phyloP scores from a whole-genome alignment of 1,140 invertebrate species.

The Hetaerina americana region DNA sequence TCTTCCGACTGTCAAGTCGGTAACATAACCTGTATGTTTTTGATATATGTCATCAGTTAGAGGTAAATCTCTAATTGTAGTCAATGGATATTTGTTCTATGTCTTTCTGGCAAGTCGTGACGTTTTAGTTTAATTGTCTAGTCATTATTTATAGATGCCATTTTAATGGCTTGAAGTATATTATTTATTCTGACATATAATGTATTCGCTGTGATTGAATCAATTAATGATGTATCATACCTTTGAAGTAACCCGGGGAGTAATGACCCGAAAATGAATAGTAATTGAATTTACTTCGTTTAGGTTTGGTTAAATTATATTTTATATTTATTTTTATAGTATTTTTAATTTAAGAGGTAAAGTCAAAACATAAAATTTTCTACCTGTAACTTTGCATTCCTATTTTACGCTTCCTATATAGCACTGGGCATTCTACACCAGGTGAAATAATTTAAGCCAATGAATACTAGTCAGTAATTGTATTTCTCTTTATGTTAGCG shows the following conservation, averaged over 20 bases:
- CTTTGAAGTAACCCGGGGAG: too few relatives aligned
- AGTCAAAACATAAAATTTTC: too few relatives aligned
- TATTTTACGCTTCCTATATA: too few relatives aligned
- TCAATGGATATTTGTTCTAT: not conserved
- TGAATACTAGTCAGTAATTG: not conserved
- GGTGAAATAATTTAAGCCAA: not conserved
- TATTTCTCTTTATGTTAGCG: not conserved
- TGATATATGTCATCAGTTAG: not conserved
- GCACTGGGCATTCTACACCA: not conserved
- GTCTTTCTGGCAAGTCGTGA: not conserved
- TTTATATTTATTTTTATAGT: too few relatives aligned
- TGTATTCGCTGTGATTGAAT: not conserved
- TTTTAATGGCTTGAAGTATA: not conserved
- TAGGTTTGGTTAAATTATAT: too few relatives aligned
- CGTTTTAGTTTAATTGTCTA: not conserved
- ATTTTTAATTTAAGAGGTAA: too few relatives aligned
- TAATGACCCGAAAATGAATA: too few relatives aligned
- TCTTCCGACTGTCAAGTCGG: not conserved
- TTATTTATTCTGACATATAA: not conserved
- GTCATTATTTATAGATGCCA: not conserved
- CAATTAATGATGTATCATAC: not conserved
- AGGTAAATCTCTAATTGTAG: not conserved
- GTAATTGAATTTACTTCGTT: too few relatives aligned
- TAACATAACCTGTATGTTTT: conserved; percentile 1
- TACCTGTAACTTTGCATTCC: too few relatives aligned